Conservation (phyloP, 2,797 vertebrate species). For the Halcyon smyrnensis region DNA sequence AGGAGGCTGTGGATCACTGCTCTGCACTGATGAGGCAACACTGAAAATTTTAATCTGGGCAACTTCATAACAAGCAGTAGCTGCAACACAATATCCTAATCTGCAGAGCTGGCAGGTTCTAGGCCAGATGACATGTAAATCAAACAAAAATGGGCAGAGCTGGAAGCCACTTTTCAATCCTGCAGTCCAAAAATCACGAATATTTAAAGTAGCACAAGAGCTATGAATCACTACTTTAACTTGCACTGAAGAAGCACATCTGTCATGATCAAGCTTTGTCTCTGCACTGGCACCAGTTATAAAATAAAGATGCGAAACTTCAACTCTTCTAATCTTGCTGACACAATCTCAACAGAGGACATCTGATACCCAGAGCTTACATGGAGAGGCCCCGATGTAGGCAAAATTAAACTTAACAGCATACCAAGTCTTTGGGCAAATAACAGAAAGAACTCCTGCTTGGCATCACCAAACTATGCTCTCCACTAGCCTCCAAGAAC, state of each 20-base stretch:
- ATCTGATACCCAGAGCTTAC: constrained; percentile 19
- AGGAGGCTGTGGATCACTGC: neutral
- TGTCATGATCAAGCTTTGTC: neutral
- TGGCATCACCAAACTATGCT: neutral
- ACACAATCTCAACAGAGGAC: constrained; percentile 42
- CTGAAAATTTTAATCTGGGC: neutral
- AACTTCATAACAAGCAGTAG: neutral
- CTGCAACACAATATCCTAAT: constrained; percentile 37
- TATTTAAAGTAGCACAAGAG: constrained; percentile 40
- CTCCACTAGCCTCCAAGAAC: neutral
- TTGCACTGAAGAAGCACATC: constrained; percentile 7
- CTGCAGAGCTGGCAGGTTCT: constrained; percentile 38
- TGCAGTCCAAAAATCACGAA: constrained; percentile 22
- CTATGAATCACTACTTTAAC: constrained; percentile 34
- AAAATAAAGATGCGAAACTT: constrained; percentile 20
- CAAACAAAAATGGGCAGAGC: constrained; percentile 32
- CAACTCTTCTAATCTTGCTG: neutral
- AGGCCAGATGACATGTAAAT: constrained; percentile 2
- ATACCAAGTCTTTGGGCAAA: neutral
- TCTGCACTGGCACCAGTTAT: neutral
- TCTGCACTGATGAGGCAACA: neutral
- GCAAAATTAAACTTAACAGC: constrained; percentile 28
- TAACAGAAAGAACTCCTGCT: neutral
- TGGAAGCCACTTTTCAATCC: constrained; percentile 14
- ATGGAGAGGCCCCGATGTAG: neutral